Evolutionary conservation across 2,888 invertebrate species (phyloP).

Genomic region (Rhopalosiphum nymphaeae): DNA sequence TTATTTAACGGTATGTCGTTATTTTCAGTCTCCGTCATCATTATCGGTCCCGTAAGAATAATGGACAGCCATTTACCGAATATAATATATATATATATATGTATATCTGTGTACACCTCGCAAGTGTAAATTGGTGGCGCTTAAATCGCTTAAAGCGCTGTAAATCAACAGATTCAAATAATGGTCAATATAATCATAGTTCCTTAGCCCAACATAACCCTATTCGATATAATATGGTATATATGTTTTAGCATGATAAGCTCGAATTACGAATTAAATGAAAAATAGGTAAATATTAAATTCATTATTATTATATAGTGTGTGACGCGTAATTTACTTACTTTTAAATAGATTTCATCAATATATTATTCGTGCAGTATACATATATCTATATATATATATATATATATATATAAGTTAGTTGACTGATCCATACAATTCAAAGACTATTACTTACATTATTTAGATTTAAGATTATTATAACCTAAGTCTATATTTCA

Average conservation of each 20-base stretch:
- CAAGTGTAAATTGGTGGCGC: not conserved
- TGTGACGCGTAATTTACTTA: not conserved
- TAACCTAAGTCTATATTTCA: not conserved
- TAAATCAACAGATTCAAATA: not conserved
- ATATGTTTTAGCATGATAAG: not conserved
- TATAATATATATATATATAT: not conserved
- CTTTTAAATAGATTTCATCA: not conserved
- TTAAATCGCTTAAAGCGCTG: not conserved
- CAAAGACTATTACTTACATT: not conserved
- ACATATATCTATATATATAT: too few species aligned
- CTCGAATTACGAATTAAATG: not conserved
- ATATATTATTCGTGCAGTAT: not conserved
- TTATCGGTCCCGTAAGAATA: conserved; percentile 6
- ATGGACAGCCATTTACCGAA: not conserved
- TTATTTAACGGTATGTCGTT: not conserved
- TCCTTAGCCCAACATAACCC: too few species aligned
- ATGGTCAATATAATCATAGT: not conserved
- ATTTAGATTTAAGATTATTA: not conserved
- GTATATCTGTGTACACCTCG: not conserved
- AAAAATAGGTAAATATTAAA: not conserved
- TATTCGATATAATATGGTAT: not conserved
- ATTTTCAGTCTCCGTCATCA: conserved; percentile 1
- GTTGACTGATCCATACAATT: not conserved
- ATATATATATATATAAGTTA: not conserved
- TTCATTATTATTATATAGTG: not conserved